Conservation (phyloP, 2,888 invertebrate genomes). For the Drosophila meridionalis region DNA sequence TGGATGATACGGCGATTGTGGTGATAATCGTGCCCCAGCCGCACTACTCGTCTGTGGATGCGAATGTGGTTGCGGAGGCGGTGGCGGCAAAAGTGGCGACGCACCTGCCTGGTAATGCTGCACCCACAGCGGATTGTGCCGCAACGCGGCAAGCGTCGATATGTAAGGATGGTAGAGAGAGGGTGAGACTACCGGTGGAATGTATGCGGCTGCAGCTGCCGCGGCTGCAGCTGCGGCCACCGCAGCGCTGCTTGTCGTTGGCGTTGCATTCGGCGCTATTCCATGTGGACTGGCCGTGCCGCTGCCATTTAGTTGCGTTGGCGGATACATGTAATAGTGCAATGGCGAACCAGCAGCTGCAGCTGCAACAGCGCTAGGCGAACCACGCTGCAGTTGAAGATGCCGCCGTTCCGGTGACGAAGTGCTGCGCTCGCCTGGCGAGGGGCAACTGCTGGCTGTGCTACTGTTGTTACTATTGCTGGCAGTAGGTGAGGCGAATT, state of each 20-base stretch:
- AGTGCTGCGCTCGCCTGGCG: constrained; percentile 76
- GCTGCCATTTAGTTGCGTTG: constrained; percentile 82
- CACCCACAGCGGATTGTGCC: constrained; percentile 86
- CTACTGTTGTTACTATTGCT: constrained; percentile 67
- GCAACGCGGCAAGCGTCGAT: constrained; percentile 85
- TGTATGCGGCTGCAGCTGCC: constrained; percentile 83
- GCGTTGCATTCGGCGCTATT: constrained; percentile 54
- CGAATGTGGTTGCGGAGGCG: constrained; percentile 69
- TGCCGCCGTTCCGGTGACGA: constrained; percentile 76
- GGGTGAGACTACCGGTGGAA: constrained; percentile 82
- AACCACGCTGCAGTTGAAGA: constrained; percentile 77
- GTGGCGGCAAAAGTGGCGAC: constrained; percentile 80
- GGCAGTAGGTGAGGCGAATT: constrained; percentile 85
- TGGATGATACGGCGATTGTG: constrained; percentile 83
- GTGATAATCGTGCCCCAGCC: constrained; percentile 85
- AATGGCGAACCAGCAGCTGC: constrained; percentile 73
- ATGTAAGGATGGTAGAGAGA: constrained; percentile 84
- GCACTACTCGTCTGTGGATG: constrained; percentile 46
- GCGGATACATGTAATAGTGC: constrained; percentile 84
- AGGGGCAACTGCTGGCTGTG: constrained; percentile 68
- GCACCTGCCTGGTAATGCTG: constrained; percentile 85
- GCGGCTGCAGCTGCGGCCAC: constrained; percentile 80
- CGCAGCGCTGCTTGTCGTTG: constrained; percentile 59
- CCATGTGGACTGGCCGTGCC: constrained; percentile 76
- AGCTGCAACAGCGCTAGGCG: constrained; percentile 66